These are phyloP conservation scores for Macrotus californicus DNA, from an alignment of 2,113 vertebrate genomes.

Conservation along the genomic window DNA sequence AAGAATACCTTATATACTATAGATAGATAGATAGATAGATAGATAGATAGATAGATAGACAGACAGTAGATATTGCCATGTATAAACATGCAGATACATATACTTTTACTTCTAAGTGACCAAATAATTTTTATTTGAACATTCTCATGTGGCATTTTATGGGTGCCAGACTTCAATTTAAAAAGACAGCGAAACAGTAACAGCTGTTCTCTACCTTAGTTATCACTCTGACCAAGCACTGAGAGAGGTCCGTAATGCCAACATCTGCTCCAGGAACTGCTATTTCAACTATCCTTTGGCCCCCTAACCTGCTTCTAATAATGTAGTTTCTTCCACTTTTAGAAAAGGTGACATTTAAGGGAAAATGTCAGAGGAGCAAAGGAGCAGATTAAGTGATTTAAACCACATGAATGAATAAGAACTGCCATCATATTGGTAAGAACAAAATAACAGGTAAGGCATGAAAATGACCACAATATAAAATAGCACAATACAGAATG, in stretches of 20 bases:
- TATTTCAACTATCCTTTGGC: background rate
- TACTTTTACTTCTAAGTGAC: background rate
- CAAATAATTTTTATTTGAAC: background rate
- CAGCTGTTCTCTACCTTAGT: background rate
- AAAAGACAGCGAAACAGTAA: background rate
- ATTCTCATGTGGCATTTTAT: background rate
- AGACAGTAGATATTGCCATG: no score
- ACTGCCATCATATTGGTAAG: background rate
- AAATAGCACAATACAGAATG: background rate
- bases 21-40: no score
- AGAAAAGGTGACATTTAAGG: background rate
- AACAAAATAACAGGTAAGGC: background rate
- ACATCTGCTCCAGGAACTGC: background rate
- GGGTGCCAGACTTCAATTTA: background rate
- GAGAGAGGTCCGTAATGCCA: background rate
- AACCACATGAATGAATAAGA: background rate
- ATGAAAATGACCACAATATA: background rate
- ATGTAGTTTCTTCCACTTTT: background rate
- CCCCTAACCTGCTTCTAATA: background rate
- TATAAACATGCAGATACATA: background rate
- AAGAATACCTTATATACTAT: background rate
- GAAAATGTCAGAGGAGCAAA: background rate
- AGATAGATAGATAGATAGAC: no score
- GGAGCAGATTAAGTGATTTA: background rate
- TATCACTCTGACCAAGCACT: background rate